These are phyloP conservation scores for Choloepus didactylus DNA, from an alignment of 2,797 vertebrate species.

Conservation along the genomic window DNA sequence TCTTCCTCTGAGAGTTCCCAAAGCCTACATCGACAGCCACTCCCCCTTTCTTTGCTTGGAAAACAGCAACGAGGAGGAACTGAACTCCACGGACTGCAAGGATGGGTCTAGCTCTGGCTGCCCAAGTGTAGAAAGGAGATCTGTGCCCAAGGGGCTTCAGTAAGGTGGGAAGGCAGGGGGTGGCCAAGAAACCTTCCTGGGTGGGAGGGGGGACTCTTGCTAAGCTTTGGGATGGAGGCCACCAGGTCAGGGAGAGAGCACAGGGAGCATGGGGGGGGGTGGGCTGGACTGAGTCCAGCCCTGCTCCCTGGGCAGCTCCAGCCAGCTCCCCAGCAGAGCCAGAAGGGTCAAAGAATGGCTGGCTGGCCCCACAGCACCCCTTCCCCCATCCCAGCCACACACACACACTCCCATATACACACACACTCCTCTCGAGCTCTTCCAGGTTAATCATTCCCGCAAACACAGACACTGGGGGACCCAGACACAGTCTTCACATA, in stretches of 20 bases:
- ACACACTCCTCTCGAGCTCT: not conserved
- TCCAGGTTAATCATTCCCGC: slow-evolving; percentile 78
- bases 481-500: not conserved
- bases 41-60: not conserved
- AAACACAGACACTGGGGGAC: slow-evolving; percentile 42
- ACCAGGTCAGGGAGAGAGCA: not conserved
- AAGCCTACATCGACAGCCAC: not conserved
- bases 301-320: not conserved
- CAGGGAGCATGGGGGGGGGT: not conserved
- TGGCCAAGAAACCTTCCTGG: not conserved
- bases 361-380: too few species aligned
- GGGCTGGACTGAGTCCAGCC: not conserved
- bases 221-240: not conserved
- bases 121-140: not conserved
- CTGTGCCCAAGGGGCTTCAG: not conserved
- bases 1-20: not conserved
- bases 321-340: not conserved
- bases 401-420: not conserved
- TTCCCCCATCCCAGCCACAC: not conserved
- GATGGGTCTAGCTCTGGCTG: not conserved
- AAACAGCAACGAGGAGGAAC: not conserved
- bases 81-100: not conserved
- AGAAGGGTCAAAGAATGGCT: too few species aligned
- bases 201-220: not conserved
- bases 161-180: not conserved